These are phyloP conservation scores for Sarcophaga peregrina DNA, from an alignment of 1,140 invertebrate species.

Conservation along the genomic window DNA sequence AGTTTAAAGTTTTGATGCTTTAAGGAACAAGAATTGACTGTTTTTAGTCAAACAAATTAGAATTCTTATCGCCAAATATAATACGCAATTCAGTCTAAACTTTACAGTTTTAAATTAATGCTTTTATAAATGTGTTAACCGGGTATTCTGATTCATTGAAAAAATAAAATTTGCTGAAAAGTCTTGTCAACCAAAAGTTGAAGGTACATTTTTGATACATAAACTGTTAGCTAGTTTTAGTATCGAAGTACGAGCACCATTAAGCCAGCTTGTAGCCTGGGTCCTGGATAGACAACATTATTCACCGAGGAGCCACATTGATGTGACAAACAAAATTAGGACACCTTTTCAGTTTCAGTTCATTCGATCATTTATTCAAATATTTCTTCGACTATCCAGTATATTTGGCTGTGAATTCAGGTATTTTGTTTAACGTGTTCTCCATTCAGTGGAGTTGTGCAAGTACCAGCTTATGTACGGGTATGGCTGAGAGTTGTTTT, in stretches of 20 bases:
- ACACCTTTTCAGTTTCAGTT: background rate
- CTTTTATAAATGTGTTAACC: background rate
- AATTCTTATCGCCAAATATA: constrained; percentile 39
- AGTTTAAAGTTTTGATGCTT: background rate
- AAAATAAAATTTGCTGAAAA: constrained; percentile 6
- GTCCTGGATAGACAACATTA: background rate
- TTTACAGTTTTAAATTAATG: constrained; percentile 27
- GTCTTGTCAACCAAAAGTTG: background rate
- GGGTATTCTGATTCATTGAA: background rate
- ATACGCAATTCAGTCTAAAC: constrained; percentile 24
- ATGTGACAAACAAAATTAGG: background rate
- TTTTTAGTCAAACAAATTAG: background rate
- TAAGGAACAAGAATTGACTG: background rate
- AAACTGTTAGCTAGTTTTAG: background rate
- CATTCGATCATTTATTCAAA: too few relatives aligned
- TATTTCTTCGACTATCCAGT: background rate
- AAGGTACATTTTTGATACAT: background rate
- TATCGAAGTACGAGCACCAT: background rate
- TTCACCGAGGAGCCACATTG: background rate
- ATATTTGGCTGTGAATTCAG: background rate
- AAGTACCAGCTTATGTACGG: too few relatives aligned
- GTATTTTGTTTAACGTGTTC: background rate
- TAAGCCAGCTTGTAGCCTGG: constrained; percentile 22
- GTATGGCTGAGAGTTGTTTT: too few relatives aligned
- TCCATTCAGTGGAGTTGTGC: background rate